phyloP scores from a whole-genome alignment of 1,140 invertebrate genomes.

The Araneus ventricosus region DNA sequence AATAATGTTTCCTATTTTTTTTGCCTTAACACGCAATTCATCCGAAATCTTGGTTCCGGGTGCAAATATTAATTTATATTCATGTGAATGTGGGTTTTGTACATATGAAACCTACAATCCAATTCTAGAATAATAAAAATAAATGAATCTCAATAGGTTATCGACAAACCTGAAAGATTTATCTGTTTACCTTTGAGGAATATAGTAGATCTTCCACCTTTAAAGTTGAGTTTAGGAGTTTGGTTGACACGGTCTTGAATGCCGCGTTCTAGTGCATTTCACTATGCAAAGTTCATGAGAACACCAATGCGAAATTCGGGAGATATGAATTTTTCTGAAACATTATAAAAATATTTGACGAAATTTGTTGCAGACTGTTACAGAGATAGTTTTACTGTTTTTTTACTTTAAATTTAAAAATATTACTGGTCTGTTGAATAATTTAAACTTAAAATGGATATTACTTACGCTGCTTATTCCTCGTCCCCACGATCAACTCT shows the following conservation, averaged over 20 bases:
- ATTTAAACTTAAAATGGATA: not conserved
- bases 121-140: not conserved
- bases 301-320: not conserved
- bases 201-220: not conserved
- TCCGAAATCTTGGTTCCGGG: too few relatives aligned
- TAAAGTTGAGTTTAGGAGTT: not conserved
- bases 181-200: not conserved
- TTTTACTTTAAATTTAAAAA: not conserved
- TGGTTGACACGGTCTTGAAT: not conserved
- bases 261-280: not conserved
- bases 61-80: too few relatives aligned
- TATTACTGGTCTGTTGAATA: not conserved
- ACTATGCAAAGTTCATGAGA: not conserved
- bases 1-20: too few relatives aligned
- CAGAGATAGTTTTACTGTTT: not conserved
- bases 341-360: not conserved
- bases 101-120: too few relatives aligned
- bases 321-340: not conserved
- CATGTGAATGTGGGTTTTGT: too few relatives aligned
- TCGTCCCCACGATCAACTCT: not conserved
- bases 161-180: not conserved
- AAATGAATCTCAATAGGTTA: not conserved
- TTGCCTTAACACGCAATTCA: too few relatives aligned
- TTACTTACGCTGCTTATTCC: not conserved
- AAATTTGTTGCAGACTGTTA: not conserved